Evolutionary conservation across 1,140 invertebrate species (phyloP).

Genomic region (Temnothorax longispinosus): DNA sequence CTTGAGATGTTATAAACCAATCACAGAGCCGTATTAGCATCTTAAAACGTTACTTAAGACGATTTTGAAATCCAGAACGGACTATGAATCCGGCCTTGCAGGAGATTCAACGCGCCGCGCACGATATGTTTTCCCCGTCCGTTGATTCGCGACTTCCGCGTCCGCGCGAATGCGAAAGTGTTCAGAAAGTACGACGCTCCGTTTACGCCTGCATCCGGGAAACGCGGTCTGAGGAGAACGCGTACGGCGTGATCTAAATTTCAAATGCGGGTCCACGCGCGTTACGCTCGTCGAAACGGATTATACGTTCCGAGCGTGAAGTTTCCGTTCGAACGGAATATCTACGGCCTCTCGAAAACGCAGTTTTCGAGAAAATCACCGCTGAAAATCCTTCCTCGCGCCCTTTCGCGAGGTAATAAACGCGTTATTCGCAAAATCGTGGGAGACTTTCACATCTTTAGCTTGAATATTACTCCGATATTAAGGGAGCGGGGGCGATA

Average conservation of each 20-base stretch:
- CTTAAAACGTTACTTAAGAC: too few species aligned
- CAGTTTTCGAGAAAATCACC: background rate
- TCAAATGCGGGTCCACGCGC: constrained; percentile 36
- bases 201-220: constrained; percentile 25
- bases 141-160: constrained; percentile 21
- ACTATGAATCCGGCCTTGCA: too few species aligned
- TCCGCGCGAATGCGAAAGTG: constrained; percentile 33
- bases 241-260: constrained; percentile 36
- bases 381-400: background rate
- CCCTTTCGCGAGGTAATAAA: background rate
- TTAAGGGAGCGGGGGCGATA: background rate
- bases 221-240: background rate
- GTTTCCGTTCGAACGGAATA: constrained; percentile 2
- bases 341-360: background rate
- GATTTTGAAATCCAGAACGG: too few species aligned
- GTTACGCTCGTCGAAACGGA: background rate
- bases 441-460: too few species aligned
- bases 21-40: too few species aligned
- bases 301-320: constrained; percentile 31
- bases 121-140: background rate
- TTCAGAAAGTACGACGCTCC: constrained; percentile 1
- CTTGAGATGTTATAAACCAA: too few species aligned
- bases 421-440: background rate
- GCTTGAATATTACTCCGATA: background rate
- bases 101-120: background rate